Conservation (phyloP, 2,113 vertebrate genomes). For the Scalopus aquaticus region DNA sequence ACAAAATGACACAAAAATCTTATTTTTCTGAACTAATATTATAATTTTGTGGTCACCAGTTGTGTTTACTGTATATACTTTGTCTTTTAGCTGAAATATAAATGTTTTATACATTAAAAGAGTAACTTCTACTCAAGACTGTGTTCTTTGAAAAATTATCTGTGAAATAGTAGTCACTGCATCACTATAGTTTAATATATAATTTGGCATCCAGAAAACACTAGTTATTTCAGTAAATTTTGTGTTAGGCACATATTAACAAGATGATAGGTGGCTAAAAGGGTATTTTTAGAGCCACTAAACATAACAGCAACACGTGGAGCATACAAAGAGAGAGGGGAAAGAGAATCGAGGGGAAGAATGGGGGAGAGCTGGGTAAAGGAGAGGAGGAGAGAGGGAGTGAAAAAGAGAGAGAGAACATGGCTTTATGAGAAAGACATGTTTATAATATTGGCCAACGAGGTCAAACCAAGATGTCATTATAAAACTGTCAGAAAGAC, state of each 20-base stretch:
- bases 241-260: not conserved
- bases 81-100: not conserved
- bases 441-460: not conserved
- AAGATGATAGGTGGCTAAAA: not conserved
- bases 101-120: not conserved
- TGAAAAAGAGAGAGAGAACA: not conserved
- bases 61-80: not conserved
- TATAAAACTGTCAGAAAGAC: not conserved
- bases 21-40: constrained; percentile 1
- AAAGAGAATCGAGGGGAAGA: not conserved
- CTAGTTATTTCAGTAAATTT: not conserved
- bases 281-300: not conserved
- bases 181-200: not conserved
- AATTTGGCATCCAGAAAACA: not conserved
- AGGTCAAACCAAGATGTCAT: not conserved
- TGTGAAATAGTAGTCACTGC: not conserved
- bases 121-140: not conserved
- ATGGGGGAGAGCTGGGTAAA: not conserved
- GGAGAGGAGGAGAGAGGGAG: not conserved
- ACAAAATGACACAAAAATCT: not conserved
- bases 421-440: not conserved
- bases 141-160: not conserved
- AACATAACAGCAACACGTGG: not conserved
- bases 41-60: not conserved
- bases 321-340: not conserved